Evolutionary conservation across 2,113 vertebrate species (phyloP).

Genomic region (Chaetops frenatus): DNA sequence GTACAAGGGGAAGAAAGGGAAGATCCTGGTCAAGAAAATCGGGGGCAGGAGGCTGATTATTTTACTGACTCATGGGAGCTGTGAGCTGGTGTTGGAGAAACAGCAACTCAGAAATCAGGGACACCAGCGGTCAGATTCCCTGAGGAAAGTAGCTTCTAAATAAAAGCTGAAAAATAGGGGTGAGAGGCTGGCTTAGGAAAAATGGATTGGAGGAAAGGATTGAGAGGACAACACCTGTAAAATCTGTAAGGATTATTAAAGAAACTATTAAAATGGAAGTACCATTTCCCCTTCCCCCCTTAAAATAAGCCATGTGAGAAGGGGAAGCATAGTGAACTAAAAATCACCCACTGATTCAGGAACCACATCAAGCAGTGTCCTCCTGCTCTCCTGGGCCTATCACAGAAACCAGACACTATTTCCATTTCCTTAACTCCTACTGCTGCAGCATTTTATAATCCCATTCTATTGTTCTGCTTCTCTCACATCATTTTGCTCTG

Average conservation of each 20-base stretch:
- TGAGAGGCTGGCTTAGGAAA: not conserved
- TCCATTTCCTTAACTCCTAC: not conserved
- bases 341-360: not conserved
- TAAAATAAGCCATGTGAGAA: not conserved
- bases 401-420: not conserved
- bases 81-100: not conserved
- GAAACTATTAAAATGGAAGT: not conserved
- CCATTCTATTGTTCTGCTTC: not conserved
- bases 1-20: not conserved
- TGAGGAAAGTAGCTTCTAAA: not conserved
- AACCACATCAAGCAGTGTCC: not conserved
- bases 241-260: not conserved
- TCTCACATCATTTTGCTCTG: not conserved
- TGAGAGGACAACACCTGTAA: not conserved
- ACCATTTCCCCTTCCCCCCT: not conserved
- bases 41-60: not conserved
- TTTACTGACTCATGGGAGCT: not conserved
- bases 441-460: not conserved
- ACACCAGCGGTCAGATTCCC: not conserved
- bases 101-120: not conserved
- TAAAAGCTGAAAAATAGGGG: not conserved
- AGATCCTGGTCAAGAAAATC: not conserved
- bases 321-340: not conserved
- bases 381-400: not conserved
- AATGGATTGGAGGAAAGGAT: not conserved